These are phyloP conservation scores for Botrylloides violaceus DNA, from an alignment of 23 tunicate genomes.

Conservation along the genomic window DNA sequence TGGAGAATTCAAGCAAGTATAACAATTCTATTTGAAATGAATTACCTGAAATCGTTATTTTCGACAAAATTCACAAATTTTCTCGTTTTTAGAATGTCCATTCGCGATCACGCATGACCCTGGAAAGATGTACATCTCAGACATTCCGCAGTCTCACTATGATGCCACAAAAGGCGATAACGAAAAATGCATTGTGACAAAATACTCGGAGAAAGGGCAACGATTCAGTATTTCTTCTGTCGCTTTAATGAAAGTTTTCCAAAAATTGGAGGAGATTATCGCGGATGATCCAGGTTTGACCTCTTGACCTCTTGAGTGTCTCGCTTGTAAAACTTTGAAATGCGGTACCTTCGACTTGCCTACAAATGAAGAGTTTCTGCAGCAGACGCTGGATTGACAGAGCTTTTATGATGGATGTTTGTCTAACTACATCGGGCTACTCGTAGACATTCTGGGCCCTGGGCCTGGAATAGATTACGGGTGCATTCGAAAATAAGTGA, in stretches of 20 bases:
- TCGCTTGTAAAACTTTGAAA: too few relatives aligned
- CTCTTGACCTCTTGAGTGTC: neutral
- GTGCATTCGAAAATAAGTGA: too few relatives aligned
- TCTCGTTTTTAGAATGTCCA: constrained; percentile 17
- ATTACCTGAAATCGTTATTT: too few relatives aligned
- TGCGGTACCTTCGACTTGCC: too few relatives aligned
- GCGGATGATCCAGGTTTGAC: constrained; percentile 16
- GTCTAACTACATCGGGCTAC: too few relatives aligned
- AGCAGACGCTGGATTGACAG: too few relatives aligned
- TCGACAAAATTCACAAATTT: too few relatives aligned
- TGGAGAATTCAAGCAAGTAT: constrained; percentile 31
- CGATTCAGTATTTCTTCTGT: constrained; percentile 18
- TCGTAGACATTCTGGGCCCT: too few relatives aligned
- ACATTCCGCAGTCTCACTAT: constrained; percentile 12
- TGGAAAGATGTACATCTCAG: constrained; percentile 76
- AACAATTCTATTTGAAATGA: too few relatives aligned
- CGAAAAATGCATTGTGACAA: neutral
- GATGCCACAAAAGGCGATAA: neutral
- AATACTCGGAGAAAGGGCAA: constrained; percentile 6
- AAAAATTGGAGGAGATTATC: neutral
- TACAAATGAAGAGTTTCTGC: too few relatives aligned
- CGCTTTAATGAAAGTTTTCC: neutral
- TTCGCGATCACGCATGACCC: constrained; percentile 62
- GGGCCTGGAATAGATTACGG: too few relatives aligned
- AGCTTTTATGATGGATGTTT: too few relatives aligned